phyloP scores from a whole-genome alignment of 2,113 vertebrate genomes.

The Serilophus lunatus region DNA sequence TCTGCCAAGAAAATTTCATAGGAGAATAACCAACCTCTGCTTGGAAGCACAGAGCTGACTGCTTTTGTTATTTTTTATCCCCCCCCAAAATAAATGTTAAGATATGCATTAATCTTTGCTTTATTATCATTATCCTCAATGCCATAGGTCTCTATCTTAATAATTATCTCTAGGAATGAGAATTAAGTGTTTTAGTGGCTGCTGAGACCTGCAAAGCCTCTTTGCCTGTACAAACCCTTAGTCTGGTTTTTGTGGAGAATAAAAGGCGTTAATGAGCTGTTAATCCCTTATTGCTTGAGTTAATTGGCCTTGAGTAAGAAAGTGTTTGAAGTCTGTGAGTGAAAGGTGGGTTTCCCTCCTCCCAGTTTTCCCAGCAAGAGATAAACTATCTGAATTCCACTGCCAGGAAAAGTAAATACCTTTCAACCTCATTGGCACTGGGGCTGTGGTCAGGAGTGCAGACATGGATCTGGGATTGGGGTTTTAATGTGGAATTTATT shows the following conservation, averaged over 20 bases:
- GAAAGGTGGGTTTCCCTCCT: not conserved
- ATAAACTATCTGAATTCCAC: not conserved
- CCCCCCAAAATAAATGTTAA: not conserved
- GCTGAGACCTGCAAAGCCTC: not conserved
- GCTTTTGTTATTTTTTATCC: not conserved
- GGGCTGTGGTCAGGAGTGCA: not conserved
- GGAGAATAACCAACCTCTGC: not conserved
- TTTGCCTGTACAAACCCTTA: not conserved
- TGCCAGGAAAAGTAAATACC: not conserved
- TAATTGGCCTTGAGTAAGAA: conserved; percentile 35
- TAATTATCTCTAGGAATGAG: not conserved
- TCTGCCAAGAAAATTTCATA: not conserved
- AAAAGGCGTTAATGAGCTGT: conserved; percentile 28
- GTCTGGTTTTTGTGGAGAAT: not conserved
- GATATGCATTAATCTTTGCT: not conserved
- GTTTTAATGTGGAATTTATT: not conserved
- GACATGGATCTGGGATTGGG: not conserved
- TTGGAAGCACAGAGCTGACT: not conserved
- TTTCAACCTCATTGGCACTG: not conserved
- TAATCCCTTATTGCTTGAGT: conserved; percentile 22
- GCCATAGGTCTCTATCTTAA: not conserved
- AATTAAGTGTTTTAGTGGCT: not conserved
- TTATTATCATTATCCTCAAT: not conserved
- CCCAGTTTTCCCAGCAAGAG: not conserved
- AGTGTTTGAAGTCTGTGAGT: not conserved